Evolutionary conservation across 2,797 vertebrate species (phyloP).

Genomic region (Varecia variegata): DNA sequence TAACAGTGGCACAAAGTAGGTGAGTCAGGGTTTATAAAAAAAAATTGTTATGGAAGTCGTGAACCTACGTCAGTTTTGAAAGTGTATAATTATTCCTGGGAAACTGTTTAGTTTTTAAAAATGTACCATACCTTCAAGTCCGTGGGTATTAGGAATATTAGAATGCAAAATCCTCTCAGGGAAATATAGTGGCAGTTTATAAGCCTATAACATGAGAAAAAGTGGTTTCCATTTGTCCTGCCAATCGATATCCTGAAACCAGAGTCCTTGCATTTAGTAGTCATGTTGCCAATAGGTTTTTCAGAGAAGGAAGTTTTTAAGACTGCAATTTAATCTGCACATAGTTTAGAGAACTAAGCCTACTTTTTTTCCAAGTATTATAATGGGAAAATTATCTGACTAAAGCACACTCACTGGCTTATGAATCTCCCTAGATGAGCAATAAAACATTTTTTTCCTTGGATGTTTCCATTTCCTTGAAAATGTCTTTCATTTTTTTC

Average conservation of each 20-base stretch:
- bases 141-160: background rate
- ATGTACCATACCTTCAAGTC: background rate
- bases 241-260: background rate
- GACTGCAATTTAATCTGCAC: background rate
- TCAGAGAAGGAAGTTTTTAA: background rate
- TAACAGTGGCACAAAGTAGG: background rate
- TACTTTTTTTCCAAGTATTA: background rate
- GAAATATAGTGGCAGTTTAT: background rate
- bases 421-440: constrained; percentile 39
- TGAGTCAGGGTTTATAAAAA: background rate
- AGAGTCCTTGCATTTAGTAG: background rate
- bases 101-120: background rate
- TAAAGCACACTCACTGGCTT: background rate
- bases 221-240: background rate
- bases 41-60: background rate
- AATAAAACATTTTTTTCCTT: background rate
- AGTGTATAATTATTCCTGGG: background rate
- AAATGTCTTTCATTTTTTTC: background rate
- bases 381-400: constrained; percentile 48
- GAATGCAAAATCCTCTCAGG: background rate
- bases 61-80: background rate
- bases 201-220: background rate
- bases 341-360: constrained; percentile 36
- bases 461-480: constrained; percentile 23
- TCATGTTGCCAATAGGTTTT: background rate